Base-by-base conservation (phyloP, 2,888 invertebrate species). In the Hydraecia micacea region DNA sequence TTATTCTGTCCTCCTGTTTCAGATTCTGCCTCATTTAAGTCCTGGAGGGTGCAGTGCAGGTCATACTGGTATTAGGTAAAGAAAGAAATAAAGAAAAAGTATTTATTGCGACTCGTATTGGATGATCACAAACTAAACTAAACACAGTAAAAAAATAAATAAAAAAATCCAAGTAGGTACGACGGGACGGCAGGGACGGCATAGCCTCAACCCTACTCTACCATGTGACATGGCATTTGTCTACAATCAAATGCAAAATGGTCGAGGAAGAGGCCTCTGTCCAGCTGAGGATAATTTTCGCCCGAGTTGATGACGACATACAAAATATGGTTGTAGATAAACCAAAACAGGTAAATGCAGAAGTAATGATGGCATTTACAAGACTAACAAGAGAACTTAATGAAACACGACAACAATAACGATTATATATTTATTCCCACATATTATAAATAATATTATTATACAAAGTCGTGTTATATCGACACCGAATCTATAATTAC, bases 401-500 rank as follows among this genome's bases (percentile, higher is more conserved):
- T 66, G n/a, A 78, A 69, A 83, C 39, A 36, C 7, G 28, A 60
- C 21, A 73, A 15, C 65, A 49, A 36, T 7, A 74, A 32, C 65
- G 58, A 69, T 58, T 52, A 81, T 15, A 58, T 49, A 63, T 65
- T 65, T 52, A 83, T 69, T 69, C 32, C 5, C 32, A 25, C 28
- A 69, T 82, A 46, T 25, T 28, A 63, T 39, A 46, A 66, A 39
- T 42, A 72, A 46, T 60, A 46, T 18, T 58, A 15, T 36, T 52
- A 28, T 15, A 71, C 11, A 5, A 42, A 76, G 62, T 73, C 62
- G 52, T 52, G 62, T 55, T 52, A 74, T 52, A 77, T 81, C 80
- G 71, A 77, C 81, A 77, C 77, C 42, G 55, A 81, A 76, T 83
- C 62, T 80, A 79, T 77, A 83, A 80, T 81, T 80, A 81, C 70